Conservation (phyloP, 2,113 vertebrate genomes). For the Rhombomys opimus region DNA sequence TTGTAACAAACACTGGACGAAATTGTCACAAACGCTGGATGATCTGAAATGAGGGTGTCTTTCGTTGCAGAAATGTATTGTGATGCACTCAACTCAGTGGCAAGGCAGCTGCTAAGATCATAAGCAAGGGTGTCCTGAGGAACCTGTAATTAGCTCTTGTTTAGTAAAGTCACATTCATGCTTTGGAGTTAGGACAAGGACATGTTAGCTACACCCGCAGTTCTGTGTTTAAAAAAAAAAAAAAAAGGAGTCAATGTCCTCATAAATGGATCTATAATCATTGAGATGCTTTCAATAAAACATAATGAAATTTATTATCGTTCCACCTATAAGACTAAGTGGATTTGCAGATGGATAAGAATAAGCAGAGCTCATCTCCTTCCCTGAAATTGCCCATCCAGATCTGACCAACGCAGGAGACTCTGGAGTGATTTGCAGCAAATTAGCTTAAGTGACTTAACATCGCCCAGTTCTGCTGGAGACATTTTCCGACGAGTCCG, state of each 20-base stretch:
- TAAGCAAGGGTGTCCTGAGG: slow-evolving; percentile 24
- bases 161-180: slow-evolving; percentile 44
- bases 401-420: slow-evolving; percentile 60
- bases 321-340: slow-evolving; percentile 59
- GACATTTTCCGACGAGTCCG: neutral
- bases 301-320: slow-evolving; percentile 68
- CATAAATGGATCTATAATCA: slow-evolving; percentile 62
- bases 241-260: slow-evolving; percentile 31
- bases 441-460: slow-evolving; percentile 61
- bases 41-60: neutral
- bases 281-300: slow-evolving; percentile 67
- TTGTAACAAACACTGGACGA: neutral
- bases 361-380: slow-evolving; percentile 55
- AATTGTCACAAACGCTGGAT: neutral
- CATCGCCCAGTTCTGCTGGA: slow-evolving; percentile 19
- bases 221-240: neutral
- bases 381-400: slow-evolving; percentile 56
- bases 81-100: slow-evolving; percentile 12
- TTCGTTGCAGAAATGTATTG: slow-evolving; percentile 15
- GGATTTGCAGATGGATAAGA: slow-evolving; percentile 69
- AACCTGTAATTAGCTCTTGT: slow-evolving; percentile 45
- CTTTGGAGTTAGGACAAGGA: slow-evolving; percentile 12
- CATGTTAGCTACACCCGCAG: neutral
- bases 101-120: slow-evolving; percentile 10
- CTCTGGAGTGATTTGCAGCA: slow-evolving; percentile 56